Evolutionary conservation across 1,140 invertebrate genomes (phyloP), one percentile per base, ranked within the genome.

Genomic region (Atta colombica): DNA sequence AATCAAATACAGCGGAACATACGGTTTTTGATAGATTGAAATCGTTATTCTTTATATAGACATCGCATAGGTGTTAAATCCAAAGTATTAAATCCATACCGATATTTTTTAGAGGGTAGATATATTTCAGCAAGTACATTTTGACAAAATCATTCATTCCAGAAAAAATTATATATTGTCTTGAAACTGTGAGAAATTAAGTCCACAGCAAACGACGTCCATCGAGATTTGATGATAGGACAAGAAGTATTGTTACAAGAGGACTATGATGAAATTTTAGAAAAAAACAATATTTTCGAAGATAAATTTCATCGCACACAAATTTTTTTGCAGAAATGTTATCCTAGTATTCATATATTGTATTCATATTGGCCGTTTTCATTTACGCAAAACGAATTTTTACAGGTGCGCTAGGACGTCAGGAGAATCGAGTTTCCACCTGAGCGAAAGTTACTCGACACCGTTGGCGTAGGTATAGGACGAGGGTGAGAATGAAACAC

Each of bases 391-490:
- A 74, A 66, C 75, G 87, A 71, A 88, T 80, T 86, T 88, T 80
- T 77, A 78, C 49, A 65, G 55, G 66, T 49, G 39, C 69, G 53
- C 69, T 35, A 61, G 49, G 55, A 60, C 75, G 68, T 53, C 51
- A 10, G 58, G 58, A 84, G 86, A 89, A 89, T 89, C 86, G 80
- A 85, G 82, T 89, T 89, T 88, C 78, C 86, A 85, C 45, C 71
- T 77, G 55, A 55, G 71, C 78, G 71, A 89, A 89, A 89, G 88
- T 89, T 89, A 89, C 87, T 65, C 88, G 86, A 88, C 74, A 78
- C 87, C 68, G 80, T 49, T 63, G 58, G 39, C 49, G 72, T 61
- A 77, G 77, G 78, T 18, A 55, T 39, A 31, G 60, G 21, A 28
- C 7, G 72, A 86, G 65, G n/a, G 65, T n/a, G 45, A 65, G 49